These are phyloP conservation scores for Ispidina picta DNA, from an alignment of 2,797 vertebrate species.

Conservation along the genomic window DNA sequence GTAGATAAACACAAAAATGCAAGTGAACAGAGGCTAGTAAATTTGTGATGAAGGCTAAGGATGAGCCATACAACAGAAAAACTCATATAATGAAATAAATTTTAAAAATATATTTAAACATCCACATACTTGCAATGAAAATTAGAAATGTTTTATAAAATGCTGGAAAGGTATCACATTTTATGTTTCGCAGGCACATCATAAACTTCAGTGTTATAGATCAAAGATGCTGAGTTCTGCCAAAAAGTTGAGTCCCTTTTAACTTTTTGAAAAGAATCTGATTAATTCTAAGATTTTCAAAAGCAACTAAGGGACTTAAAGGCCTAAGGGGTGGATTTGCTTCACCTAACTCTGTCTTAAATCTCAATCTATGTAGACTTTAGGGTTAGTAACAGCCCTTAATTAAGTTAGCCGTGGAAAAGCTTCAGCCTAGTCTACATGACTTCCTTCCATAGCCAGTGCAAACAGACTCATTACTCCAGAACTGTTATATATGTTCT, in stretches of 20 bases:
- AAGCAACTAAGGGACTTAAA: not conserved
- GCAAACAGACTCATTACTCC: not conserved
- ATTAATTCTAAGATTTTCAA: not conserved
- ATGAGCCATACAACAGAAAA: slow-evolving; percentile 15
- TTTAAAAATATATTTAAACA: not conserved
- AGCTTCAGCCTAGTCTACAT: not conserved
- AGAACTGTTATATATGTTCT: not conserved
- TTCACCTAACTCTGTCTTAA: not conserved
- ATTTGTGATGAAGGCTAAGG: not conserved
- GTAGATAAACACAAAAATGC: slow-evolving; percentile 18
- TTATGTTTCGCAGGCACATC: not conserved
- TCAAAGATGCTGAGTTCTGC: not conserved
- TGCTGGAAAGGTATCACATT: not conserved
- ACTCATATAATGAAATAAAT: slow-evolving; percentile 15
- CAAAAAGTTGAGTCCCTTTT: not conserved
- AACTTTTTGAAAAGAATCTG: not conserved
- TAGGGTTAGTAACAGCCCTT: not conserved
- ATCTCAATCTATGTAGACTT: not conserved
- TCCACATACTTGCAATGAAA: not conserved
- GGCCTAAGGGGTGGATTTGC: not conserved
- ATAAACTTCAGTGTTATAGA: not conserved
- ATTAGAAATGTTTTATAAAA: not conserved
- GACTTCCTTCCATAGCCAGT: not conserved
- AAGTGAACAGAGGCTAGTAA: not conserved
- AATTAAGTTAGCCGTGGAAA: not conserved